phyloP scores from a whole-genome alignment of 2,797 vertebrate genomes.

The Cetoscarus ocellatus region DNA sequence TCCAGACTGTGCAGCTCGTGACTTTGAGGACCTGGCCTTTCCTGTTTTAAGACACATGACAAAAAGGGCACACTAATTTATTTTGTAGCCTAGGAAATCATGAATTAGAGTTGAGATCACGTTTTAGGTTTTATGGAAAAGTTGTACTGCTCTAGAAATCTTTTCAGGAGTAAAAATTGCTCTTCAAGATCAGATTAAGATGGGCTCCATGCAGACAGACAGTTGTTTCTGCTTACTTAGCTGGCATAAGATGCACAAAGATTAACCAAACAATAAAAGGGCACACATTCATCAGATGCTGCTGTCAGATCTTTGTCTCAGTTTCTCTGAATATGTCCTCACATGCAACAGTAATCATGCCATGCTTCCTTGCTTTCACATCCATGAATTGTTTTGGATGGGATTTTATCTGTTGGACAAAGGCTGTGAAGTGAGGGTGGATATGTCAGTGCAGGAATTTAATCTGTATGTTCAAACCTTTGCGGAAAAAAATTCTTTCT shows the following conservation, averaged over 20 bases:
- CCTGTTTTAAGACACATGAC: not conserved
- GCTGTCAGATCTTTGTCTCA: slow-evolving; percentile 55
- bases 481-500: slow-evolving; percentile 30
- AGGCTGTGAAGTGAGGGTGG: slow-evolving; percentile 47
- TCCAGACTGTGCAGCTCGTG: slow-evolving; percentile 1
- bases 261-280: slow-evolving; percentile 64
- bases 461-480: slow-evolving; percentile 28
- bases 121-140: slow-evolving; percentile 1
- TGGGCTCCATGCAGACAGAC: slow-evolving; percentile 1
- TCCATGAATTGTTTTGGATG: slow-evolving; percentile 79
- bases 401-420: slow-evolving; percentile 48
- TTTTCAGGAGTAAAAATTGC: not conserved
- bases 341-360: slow-evolving; percentile 4
- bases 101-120: not conserved
- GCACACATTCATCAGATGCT: slow-evolving; percentile 50
- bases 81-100: not conserved
- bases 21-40: slow-evolving; percentile 1
- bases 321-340: slow-evolving; percentile 35
- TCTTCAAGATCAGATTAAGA: slow-evolving; percentile 7
- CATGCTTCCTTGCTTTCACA: slow-evolving; percentile 48
- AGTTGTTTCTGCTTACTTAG: slow-evolving; percentile 41
- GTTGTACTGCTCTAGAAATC: not conserved
- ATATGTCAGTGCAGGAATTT: slow-evolving; percentile 18
- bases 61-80: not conserved
- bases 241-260: slow-evolving; percentile 33